Conservation (phyloP, 2,888 invertebrate species). For the Carterocephalus palaemon region DNA sequence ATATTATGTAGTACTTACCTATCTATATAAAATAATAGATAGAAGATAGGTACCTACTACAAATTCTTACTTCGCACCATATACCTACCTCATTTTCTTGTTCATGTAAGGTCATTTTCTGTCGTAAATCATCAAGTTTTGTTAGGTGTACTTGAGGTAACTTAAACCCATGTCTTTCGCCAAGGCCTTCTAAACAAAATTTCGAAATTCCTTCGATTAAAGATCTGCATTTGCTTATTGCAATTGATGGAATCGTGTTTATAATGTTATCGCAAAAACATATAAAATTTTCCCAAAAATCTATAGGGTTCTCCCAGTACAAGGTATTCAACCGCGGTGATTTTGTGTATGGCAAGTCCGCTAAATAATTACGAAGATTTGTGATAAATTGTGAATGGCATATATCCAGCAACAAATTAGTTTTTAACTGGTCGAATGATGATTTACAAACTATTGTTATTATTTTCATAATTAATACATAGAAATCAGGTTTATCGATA, state of each 20-base stretch:
- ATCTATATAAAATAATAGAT: too few relatives aligned
- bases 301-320: slow-evolving; percentile 56
- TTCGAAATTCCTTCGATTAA: slow-evolving; percentile 50
- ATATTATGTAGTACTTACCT: not conserved
- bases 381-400: slow-evolving; percentile 55
- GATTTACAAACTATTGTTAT: slow-evolving; percentile 56
- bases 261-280: slow-evolving; percentile 54
- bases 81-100: slow-evolving; percentile 41
- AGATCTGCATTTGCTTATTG: slow-evolving; percentile 51
- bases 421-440: slow-evolving; percentile 53
- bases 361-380: slow-evolving; percentile 49
- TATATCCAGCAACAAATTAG: slow-evolving; percentile 49
- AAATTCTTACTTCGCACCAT: slow-evolving; percentile 9
- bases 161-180: slow-evolving; percentile 42
- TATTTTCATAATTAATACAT: slow-evolving; percentile 57
- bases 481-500: slow-evolving; percentile 49
- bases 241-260: slow-evolving; percentile 52
- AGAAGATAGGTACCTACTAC: not conserved
- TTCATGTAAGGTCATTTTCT: slow-evolving; percentile 41
- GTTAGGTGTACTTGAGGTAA: slow-evolving; percentile 40
- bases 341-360: slow-evolving; percentile 51
- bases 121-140: slow-evolving; percentile 43
- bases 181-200: slow-evolving; percentile 48
- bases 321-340: slow-evolving; percentile 37
- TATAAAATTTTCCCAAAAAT: slow-evolving; percentile 59